Percentiles rank a stretch among this genome's conserved stretches.
These are phyloP conservation scores for Cuculus canorus DNA, from an alignment of 2,797 vertebrate species.

Conservation along the genomic window DNA sequence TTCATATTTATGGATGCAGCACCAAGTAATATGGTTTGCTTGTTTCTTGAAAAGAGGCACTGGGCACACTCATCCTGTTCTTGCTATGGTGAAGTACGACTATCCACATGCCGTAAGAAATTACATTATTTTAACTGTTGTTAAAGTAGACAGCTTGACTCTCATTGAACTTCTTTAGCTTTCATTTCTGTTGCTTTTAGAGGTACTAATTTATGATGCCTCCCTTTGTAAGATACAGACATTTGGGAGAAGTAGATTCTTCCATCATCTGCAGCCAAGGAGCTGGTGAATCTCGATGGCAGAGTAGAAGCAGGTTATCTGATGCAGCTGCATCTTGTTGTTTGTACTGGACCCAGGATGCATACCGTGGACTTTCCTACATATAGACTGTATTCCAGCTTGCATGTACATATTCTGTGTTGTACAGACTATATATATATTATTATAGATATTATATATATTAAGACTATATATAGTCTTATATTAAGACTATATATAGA, in stretches of 20 bases:
- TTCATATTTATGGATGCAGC: not conserved
- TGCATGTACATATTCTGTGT: not conserved
- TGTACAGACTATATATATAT: too few species aligned
- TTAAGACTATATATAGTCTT: too few species aligned
- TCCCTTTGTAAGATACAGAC: not conserved
- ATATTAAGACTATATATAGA: too few species aligned
- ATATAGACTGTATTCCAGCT: not conserved
- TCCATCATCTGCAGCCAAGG: not conserved
- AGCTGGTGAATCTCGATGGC: not conserved
- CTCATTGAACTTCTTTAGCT: not conserved
- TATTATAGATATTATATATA: too few species aligned
- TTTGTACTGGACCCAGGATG: not conserved
- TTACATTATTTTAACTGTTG: not conserved
- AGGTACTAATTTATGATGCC: not conserved
- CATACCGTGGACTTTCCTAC: not conserved
- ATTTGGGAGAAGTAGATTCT: not conserved
- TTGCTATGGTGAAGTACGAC: not conserved
- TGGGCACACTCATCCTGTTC: not conserved
- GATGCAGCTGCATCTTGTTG: not conserved
- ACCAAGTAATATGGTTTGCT: not conserved
- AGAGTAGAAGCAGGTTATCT: not conserved
- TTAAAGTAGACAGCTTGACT: not conserved
- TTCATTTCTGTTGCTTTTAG: not conserved
- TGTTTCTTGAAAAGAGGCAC: not conserved
- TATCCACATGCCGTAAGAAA: not conserved